Evolutionary conservation across 2,888 invertebrate species (phyloP).

Genomic region (Eudasyphora cyanicolor): DNA sequence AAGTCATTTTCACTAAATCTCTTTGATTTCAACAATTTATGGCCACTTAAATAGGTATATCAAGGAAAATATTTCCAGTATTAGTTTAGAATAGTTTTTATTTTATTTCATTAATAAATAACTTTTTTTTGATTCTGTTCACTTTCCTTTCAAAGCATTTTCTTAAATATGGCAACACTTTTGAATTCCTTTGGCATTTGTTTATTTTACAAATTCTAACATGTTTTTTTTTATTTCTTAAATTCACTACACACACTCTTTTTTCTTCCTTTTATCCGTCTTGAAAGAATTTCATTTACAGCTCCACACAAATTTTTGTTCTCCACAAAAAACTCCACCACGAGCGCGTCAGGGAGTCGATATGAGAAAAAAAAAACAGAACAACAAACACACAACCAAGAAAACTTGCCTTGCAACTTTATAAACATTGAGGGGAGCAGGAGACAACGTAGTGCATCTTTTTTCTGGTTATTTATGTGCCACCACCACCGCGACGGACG

Average conservation of each 20-base stretch:
- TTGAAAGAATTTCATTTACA: slow-evolving; percentile 45
- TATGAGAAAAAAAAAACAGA: not conserved
- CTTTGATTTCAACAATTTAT: not conserved
- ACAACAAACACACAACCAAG: not conserved
- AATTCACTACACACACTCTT: no score
- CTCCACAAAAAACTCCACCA: slow-evolving; percentile 10
- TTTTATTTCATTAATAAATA: not conserved
- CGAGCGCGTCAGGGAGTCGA: not conserved
- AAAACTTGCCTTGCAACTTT: slow-evolving; percentile 24
- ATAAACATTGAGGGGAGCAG: not conserved
- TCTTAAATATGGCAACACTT: slow-evolving; percentile 55
- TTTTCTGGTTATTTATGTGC: slow-evolving; percentile 8
- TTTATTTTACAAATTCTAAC: slow-evolving; percentile 20
- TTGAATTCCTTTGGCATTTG: not conserved
- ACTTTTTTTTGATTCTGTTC: slow-evolving; percentile 12
- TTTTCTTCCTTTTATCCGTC: not conserved
- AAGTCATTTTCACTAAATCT: not conserved
- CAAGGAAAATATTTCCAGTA: not conserved
- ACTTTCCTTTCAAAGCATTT: slow-evolving; percentile 13
- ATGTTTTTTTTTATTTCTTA: slow-evolving; percentile 17
- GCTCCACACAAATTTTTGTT: slow-evolving; percentile 36
- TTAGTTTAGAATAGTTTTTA: not conserved
- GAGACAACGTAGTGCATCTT: slow-evolving; percentile 7
- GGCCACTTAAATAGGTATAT: not conserved
- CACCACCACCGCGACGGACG: no score